These are phyloP conservation scores for Xenopus tropicalis DNA, from an alignment of 2,113 vertebrate species.

Conservation along the genomic window DNA sequence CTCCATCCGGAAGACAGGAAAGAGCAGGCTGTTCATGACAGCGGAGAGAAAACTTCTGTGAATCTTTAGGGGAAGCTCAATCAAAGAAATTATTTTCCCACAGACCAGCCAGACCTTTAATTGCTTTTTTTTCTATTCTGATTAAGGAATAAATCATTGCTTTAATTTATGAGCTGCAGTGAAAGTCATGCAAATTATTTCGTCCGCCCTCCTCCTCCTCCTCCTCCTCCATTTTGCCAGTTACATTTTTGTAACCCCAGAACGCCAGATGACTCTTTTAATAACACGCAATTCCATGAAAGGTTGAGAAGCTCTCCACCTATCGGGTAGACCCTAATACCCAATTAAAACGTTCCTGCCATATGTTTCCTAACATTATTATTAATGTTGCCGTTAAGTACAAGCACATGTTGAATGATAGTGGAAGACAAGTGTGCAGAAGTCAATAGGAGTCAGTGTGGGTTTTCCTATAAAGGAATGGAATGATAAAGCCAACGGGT, in stretches of 20 bases:
- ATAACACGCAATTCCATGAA: slow-evolving; percentile 18
- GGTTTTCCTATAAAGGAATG: neutral
- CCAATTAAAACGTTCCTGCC: neutral
- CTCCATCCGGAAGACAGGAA: slow-evolving; percentile 74
- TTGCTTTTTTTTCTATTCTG: slow-evolving; percentile 55
- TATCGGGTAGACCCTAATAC: fast-evolving
- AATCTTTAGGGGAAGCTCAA: slow-evolving; percentile 76
- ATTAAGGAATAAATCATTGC: slow-evolving; percentile 64
- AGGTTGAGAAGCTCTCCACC: slow-evolving; percentile 13
- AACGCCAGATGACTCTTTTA: neutral
- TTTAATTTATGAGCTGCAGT: slow-evolving; percentile 61
- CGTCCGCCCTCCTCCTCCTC: slow-evolving; percentile 14
- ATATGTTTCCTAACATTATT: slow-evolving; percentile 30
- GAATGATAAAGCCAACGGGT: neutral
- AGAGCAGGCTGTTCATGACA: slow-evolving; percentile 62
- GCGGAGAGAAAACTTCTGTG: slow-evolving; percentile 63
- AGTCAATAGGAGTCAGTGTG: slow-evolving; percentile 18
- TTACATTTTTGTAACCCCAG: slow-evolving; percentile 16
- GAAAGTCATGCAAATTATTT: slow-evolving; percentile 44
- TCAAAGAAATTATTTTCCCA: slow-evolving; percentile 82
- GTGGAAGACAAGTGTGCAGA: neutral
- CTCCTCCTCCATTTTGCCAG: neutral
- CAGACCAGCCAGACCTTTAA: slow-evolving; percentile 66
- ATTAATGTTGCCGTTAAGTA: slow-evolving; percentile 42
- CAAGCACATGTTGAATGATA: slow-evolving; percentile 21